Conservation (phyloP, 2,888 invertebrate genomes). For the Mesochorus sp. region DNA sequence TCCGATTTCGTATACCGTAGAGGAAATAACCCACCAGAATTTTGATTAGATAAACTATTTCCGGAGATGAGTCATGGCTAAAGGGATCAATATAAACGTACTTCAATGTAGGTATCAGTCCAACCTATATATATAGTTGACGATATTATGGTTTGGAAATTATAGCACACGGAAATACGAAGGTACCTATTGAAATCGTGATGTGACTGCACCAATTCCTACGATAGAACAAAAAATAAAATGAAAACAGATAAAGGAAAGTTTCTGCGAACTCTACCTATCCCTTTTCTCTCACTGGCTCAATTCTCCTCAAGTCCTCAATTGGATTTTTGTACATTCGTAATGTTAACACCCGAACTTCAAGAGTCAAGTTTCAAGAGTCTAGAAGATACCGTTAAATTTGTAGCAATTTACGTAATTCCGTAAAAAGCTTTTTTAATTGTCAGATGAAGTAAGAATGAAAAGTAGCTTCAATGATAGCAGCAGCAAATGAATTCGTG, state of each 20-base stretch:
- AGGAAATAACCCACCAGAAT: constrained; percentile 50
- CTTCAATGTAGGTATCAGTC: constrained; percentile 8
- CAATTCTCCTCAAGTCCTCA: too few relatives aligned
- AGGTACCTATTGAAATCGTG: constrained; percentile 1
- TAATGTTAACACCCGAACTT: too few relatives aligned
- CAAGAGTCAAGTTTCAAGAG: too few relatives aligned
- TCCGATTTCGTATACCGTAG: constrained; percentile 47
- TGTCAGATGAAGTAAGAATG: not conserved
- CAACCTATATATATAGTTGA: constrained; percentile 8
- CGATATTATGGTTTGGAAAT: constrained; percentile 19
- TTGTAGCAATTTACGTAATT: not conserved
- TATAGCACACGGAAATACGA: not conserved
- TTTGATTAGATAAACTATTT: constrained; percentile 52
- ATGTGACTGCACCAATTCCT: not conserved
- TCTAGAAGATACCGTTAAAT: not conserved
- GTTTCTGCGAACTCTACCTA: not conserved
- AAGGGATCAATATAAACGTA: not conserved
- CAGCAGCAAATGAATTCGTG: constrained; percentile 3
- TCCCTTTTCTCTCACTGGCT: too few relatives aligned
- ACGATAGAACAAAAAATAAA: not conserved
- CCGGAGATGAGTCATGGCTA: constrained; percentile 26
- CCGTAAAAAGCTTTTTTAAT: not conserved
- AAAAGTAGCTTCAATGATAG: not conserved
- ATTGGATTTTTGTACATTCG: too few relatives aligned
- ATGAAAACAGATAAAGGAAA: not conserved